Evolutionary conservation across 2,113 vertebrate species (phyloP), one percentile per base, ranked within the genome.

Genomic region (Lichenostomus cassidix): DNA sequence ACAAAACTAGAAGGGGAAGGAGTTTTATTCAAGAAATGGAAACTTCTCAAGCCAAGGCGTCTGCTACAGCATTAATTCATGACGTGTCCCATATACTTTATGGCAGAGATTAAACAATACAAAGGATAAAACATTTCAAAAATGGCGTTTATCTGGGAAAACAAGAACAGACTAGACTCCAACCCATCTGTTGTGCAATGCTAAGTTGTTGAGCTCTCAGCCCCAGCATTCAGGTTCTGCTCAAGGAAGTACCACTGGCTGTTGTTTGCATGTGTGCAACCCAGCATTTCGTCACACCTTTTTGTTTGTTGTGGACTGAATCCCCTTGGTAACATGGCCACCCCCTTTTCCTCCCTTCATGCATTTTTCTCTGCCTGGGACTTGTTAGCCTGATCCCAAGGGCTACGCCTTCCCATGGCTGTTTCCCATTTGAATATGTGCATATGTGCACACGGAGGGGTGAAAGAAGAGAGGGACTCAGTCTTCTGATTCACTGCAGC

Each of bases 121-220:
- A 94, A 95, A 93, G 88, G 92, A 90, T 79, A 94, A 93, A 84
- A 88, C 77, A 90, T 96, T 81, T 86, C 49, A 84, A 68, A 94
- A 95, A 96, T 95, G 90, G 60, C 33, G 82, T 85, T 94, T 79
- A 87, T 69, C 84, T 69, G 33, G 60, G 88, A 47, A 89, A 94
- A 95, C 92, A 96, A 96, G 96, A 96, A 96, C 69, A 87, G 95
- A 94, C 94, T 93, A 81, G 93, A 95, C 90, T 95, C 46, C 68
- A 74, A 6, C 49, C 49, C 62, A 77, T 77, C 44, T 5, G 2
- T 95, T 96, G 90, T 90, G 95, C 93, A 96, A 94, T 41, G 69
- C 71, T 50, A 82, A 58, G 75, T 13, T 80, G 42, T 46, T 55
- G 75, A 78, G 88, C 49, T 63, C 47, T 56, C 83, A 88, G 67